A percentile compares a stretch with the other conserved stretches of the same genome.
Evolutionary conservation across 2,797 vertebrate species (phyloP).

Genomic region (Thripadectes ignobilis): DNA sequence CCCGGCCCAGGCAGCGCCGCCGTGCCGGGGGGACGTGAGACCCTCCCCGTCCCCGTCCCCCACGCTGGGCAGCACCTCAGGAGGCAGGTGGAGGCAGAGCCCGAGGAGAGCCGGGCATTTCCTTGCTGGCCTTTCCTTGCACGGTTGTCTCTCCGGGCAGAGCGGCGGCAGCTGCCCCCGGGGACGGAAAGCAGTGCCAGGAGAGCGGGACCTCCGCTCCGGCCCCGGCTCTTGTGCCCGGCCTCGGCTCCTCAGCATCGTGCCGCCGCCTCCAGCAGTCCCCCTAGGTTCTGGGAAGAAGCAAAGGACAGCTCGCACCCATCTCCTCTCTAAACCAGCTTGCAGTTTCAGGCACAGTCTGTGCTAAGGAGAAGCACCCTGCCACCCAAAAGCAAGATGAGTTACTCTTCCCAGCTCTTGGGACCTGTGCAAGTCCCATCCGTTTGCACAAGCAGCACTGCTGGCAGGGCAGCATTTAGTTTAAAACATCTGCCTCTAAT

Average conservation of each 20-base stretch:
- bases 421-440: not conserved
- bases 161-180: not conserved
- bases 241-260: not conserved
- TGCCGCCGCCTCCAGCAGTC: not conserved
- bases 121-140: not conserved
- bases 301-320: not conserved
- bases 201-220: not conserved
- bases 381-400: not conserved
- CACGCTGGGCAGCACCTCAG: not conserved
- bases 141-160: not conserved
- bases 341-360: not conserved
- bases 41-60: not conserved
- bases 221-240: not conserved
- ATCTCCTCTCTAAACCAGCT: not conserved
- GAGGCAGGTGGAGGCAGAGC: not conserved
- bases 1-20: not conserved
- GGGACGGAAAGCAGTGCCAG: not conserved
- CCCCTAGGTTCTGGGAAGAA: not conserved
- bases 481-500: no score
- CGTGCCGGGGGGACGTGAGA: not conserved
- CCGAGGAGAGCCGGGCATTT: not conserved
- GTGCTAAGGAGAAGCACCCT: not conserved
- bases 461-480: no score
- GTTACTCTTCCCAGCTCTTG: not conserved
- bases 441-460: not conserved